Percentiles rank a stretch among this genome's conserved stretches.
Conservation (phyloP, 2,888 invertebrate genomes). For the Drosophila testacea region DNA sequence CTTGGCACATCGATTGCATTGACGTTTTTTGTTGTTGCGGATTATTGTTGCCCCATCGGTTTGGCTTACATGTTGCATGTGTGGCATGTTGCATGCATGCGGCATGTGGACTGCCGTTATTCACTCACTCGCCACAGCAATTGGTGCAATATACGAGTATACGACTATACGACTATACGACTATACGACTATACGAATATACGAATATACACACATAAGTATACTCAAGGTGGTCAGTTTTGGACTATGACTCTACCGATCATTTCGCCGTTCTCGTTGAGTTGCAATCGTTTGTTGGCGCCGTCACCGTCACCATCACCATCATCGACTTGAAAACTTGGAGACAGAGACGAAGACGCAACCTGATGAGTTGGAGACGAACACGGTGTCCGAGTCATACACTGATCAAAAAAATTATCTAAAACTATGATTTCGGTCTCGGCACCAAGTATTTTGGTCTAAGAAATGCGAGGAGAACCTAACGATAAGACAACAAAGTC, state of each 20-base stretch:
- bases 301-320: constrained; percentile 18
- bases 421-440: too few relatives aligned
- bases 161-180: too few relatives aligned
- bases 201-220: background rate
- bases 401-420: background rate
- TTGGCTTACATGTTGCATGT: constrained; percentile 48
- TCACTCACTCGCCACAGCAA: constrained; percentile 36
- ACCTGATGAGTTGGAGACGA: background rate
- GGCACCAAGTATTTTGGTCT: too few relatives aligned
- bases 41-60: constrained; percentile 43
- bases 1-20: constrained; percentile 61
- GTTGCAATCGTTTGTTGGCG: constrained; percentile 47
- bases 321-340: constrained; percentile 15
- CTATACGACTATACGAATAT: background rate
- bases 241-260: constrained; percentile 49
- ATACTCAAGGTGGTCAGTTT: constrained; percentile 51
- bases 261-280: constrained; percentile 66
- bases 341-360: constrained; percentile 3
- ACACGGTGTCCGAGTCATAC: constrained; percentile 2
- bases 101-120: constrained; percentile 42
- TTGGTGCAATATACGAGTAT: constrained; percentile 45
- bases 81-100: constrained; percentile 54
- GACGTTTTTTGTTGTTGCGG: constrained; percentile 29
- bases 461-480: too few relatives aligned
- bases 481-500: too few relatives aligned